These are phyloP conservation scores for Synanthedon vespiformis DNA, from an alignment of 2,888 invertebrate species.

Conservation along the genomic window DNA sequence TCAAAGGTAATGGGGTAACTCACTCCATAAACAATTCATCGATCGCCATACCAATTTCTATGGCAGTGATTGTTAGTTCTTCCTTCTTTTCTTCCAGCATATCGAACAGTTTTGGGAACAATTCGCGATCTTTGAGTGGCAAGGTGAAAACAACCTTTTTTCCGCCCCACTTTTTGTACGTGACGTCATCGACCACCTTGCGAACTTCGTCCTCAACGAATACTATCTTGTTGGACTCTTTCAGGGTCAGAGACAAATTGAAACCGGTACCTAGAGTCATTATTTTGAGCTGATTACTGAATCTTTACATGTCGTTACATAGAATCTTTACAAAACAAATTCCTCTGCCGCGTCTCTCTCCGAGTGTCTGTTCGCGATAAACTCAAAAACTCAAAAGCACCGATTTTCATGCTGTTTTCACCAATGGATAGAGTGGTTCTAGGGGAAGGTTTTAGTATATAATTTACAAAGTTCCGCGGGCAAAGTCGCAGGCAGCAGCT, in stretches of 20 bases:
- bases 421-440: no score
- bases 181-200: neutral
- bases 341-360: no score
- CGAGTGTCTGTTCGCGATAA: no score
- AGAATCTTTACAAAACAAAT: no score
- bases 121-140: slow-evolving; percentile 63
- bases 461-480: no score
- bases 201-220: neutral
- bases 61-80: slow-evolving; percentile 73
- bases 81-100: slow-evolving; percentile 66
- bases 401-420: no score
- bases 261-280: neutral
- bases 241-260: neutral
- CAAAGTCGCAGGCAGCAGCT: no score
- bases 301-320: no score
- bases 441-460: no score
- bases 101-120: slow-evolving; percentile 64
- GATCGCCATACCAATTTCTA: slow-evolving; percentile 82
- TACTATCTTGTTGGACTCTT: neutral
- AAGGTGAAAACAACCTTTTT: slow-evolving; percentile 63
- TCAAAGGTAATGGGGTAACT: neutral
- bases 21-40: slow-evolving; percentile 87
- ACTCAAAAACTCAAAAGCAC: no score
- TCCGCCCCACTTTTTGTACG: neutral
- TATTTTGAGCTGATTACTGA: no score